These are phyloP conservation scores for Misgurnus mizolepis DNA, from an alignment of 2,113 vertebrate genomes.

Conservation along the genomic window DNA sequence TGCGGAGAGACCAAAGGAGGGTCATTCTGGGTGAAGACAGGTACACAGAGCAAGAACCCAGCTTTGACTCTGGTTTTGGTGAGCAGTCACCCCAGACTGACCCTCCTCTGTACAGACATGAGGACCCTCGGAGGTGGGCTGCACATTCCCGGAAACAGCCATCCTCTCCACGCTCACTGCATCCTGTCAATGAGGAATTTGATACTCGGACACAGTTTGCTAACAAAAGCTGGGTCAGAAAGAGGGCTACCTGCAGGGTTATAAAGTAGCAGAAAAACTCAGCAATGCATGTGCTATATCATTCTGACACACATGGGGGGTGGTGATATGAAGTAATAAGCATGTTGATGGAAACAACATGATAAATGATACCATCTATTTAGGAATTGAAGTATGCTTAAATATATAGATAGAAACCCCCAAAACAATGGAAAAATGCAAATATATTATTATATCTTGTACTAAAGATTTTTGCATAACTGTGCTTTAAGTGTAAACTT, in stretches of 20 bases:
- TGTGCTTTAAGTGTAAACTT: no score
- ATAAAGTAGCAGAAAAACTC: slow-evolving; percentile 57
- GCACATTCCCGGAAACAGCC: slow-evolving; percentile 37
- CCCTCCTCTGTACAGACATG: slow-evolving; percentile 47
- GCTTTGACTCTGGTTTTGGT: slow-evolving; percentile 65
- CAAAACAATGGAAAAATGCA: no score
- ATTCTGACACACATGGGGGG: slow-evolving; percentile 21
- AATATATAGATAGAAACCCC: no score
- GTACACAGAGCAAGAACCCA: slow-evolving; percentile 63
- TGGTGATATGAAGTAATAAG: not conserved
- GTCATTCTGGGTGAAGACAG: slow-evolving; percentile 59
- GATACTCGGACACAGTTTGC: slow-evolving; percentile 81
- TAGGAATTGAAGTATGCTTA: no score
- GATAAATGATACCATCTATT: no score
- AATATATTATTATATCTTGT: no score
- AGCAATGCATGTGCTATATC: slow-evolving; percentile 52
- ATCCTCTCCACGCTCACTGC: slow-evolving; percentile 66
- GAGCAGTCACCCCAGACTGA: slow-evolving; percentile 60
- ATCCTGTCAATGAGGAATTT: slow-evolving; percentile 69
- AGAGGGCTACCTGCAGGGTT: slow-evolving; percentile 70
- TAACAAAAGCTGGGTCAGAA: slow-evolving; percentile 72
- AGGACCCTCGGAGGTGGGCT: slow-evolving; percentile 24
- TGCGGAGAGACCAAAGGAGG: slow-evolving; percentile 39
- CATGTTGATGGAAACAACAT: no score
- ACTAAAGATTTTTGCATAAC: no score